Percentiles rank a stretch among this genome's conserved stretches.
These are phyloP conservation scores for Anolis apletophallus DNA, from an alignment of 2,797 vertebrate species.

Conservation along the genomic window DNA sequence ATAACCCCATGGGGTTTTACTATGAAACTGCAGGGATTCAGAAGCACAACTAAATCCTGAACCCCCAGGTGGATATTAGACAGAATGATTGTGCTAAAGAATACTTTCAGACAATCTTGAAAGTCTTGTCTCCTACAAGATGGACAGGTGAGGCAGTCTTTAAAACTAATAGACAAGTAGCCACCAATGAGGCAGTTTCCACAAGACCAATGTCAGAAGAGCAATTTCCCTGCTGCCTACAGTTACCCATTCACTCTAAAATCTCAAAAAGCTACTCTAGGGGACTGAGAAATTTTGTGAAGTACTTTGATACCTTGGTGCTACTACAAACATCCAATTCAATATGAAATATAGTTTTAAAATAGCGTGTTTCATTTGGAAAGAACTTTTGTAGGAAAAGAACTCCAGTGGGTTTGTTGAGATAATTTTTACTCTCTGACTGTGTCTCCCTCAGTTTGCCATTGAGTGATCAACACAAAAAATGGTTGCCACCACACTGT, in stretches of 20 bases:
- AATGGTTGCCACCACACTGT: not conserved
- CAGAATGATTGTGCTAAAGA: not conserved
- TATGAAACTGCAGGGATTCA: slow-evolving; percentile 31
- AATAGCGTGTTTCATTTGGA: no score
- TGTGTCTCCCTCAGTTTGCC: no score
- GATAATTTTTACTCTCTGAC: not conserved
- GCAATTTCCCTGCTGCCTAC: no score
- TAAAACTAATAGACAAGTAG: not conserved
- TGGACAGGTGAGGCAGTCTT: not conserved
- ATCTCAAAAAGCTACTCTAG: no score
- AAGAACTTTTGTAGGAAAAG: not conserved
- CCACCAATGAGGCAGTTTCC: not conserved
- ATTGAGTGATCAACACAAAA: fast-evolving
- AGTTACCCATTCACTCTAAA: no score
- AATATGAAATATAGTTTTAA: no score
- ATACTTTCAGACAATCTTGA: not conserved
- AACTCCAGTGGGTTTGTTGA: not conserved
- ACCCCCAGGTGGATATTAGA: not conserved
- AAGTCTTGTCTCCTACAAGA: not conserved
- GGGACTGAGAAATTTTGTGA: no score
- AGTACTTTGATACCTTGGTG: no score
- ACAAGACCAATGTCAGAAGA: no score
- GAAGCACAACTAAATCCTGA: not conserved
- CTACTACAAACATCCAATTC: no score
- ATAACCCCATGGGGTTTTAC: not conserved